Conservation (phyloP, 2,113 vertebrate genomes). For the Australoheros scitulus region DNA sequence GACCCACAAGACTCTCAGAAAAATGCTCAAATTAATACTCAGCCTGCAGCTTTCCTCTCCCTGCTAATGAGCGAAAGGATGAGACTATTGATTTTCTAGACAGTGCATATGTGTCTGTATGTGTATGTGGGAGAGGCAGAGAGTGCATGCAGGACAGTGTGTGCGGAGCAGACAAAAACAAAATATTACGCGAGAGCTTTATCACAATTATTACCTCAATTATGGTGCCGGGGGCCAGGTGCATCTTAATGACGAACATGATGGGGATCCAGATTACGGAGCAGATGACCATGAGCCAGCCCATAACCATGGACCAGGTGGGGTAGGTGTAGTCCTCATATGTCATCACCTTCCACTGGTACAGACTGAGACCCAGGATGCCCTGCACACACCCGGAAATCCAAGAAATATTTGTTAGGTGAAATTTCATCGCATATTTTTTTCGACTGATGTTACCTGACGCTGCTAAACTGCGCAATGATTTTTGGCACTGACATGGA, state of each 20-base stretch:
- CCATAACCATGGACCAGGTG: constrained; percentile 96
- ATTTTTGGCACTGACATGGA: background rate
- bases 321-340: constrained; percentile 96
- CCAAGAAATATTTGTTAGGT: background rate
- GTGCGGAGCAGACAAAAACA: background rate
- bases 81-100: constrained; percentile 50
- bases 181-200: constrained; percentile 11
- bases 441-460: background rate
- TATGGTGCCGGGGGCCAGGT: constrained; percentile 91
- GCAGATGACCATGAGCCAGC: constrained; percentile 96
- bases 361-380: constrained; percentile 95
- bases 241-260: constrained; percentile 98
- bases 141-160: background rate
- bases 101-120: constrained; percentile 15
- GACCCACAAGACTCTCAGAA: constrained; percentile 26
- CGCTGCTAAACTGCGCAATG: background rate
- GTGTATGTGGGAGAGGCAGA: background rate
- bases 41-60: constrained; percentile 30
- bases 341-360: constrained; percentile 98
- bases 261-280: constrained; percentile 99
- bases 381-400: constrained; percentile 79
- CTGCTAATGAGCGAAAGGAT: constrained; percentile 49
- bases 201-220: constrained; percentile 84
- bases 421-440: background rate
- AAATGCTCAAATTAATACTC: constrained; percentile 51